Percentiles rank a stretch among this genome's conserved stretches.
phyloP scores from a whole-genome alignment of 2,113 vertebrate species.

The Eonycteris spelaea region DNA sequence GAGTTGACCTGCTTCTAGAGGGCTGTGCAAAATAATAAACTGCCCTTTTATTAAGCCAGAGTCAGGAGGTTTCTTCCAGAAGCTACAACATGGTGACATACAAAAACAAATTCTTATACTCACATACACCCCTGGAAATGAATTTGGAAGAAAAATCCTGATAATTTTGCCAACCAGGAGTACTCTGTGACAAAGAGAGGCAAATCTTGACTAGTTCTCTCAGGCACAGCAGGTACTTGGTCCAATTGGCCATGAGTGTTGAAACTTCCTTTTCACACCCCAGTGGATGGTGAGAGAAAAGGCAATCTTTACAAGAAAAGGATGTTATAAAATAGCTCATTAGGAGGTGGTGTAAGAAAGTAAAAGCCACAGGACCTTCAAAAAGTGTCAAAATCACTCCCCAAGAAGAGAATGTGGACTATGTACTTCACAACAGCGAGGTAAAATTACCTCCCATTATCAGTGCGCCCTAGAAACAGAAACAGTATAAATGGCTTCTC shows the following conservation, averaged over 20 bases:
- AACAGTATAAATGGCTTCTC: not conserved
- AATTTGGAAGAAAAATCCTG: not conserved
- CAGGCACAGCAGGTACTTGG: not conserved
- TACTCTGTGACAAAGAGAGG: not conserved
- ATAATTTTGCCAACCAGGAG: not conserved
- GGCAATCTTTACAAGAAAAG: not conserved
- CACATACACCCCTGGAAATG: not conserved
- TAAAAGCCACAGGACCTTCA: conserved; percentile 58
- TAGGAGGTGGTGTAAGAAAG: conserved; percentile 49
- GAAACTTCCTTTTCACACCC: conserved; percentile 60
- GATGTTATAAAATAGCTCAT: conserved; percentile 45
- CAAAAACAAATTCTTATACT: not conserved
- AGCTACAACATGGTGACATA: not conserved
- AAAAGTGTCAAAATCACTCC: conserved; percentile 60
- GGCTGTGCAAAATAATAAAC: not conserved
- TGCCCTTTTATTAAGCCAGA: not conserved
- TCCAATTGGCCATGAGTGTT: not conserved
- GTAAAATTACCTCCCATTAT: conserved; percentile 52
- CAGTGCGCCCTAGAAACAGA: not conserved
- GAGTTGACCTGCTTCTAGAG: not conserved
- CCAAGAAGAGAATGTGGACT: not conserved
- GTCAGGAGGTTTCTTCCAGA: not conserved
- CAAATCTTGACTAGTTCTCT: not conserved
- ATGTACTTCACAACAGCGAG: not conserved
- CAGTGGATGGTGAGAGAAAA: conserved; percentile 54